phyloP scores from a whole-genome alignment of 1,140 invertebrate genomes.

The Elysia chlorotica region DNA sequence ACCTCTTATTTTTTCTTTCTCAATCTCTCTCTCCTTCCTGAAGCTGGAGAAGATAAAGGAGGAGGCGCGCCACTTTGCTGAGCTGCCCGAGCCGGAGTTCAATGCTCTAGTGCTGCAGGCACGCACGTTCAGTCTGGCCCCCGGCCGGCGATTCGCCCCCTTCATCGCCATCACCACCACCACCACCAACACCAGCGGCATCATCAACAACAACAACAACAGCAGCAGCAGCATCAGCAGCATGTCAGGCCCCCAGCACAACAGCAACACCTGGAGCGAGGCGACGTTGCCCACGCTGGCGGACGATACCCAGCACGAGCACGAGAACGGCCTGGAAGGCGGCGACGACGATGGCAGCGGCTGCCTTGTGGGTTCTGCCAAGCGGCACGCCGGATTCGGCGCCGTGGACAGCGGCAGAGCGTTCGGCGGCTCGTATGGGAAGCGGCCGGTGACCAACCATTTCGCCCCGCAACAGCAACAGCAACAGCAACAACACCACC shows the following conservation, averaged over 20 bases:
- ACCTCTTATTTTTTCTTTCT: no score
- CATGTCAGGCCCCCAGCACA: no score
- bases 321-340: conserved; percentile 1
- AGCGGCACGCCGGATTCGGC: not conserved
- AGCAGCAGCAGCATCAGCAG: not conserved
- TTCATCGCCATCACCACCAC: no score
- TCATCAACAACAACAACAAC: not conserved
- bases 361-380: not conserved
- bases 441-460: no score
- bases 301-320: not conserved
- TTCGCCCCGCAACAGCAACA: no score
- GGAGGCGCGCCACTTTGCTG: conserved; percentile 40
- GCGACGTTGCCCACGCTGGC: no score
- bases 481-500: no score
- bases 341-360: conserved; percentile 5
- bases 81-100: conserved; percentile 47
- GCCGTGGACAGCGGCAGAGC: not conserved
- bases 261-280: no score
- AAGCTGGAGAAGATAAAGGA: conserved; percentile 48
- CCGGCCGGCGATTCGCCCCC: no score
- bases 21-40: conserved; percentile 6
- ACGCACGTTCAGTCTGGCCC: conserved; percentile 46
- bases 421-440: no score
- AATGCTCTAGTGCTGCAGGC: conserved; percentile 42
- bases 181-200: conserved; percentile 22